Evolutionary conservation across 2,113 vertebrate species (phyloP).

Genomic region (Archocentrus centrarchus): DNA sequence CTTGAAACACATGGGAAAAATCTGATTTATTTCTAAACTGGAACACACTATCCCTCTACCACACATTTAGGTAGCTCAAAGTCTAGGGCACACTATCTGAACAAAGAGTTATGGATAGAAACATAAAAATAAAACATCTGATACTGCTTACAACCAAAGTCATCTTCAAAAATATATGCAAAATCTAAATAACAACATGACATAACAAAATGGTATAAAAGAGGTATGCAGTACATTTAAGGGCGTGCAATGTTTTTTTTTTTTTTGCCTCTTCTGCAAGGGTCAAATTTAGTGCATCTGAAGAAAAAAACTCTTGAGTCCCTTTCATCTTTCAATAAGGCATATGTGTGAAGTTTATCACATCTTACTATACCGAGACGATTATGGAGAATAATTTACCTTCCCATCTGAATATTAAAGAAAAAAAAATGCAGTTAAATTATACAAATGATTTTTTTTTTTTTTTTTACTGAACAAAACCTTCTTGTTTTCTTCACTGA

Average conservation of each 20-base stretch:
- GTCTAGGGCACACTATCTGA: slow-evolving; percentile 27
- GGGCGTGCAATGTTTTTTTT: slow-evolving; percentile 29
- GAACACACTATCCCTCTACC: slow-evolving; percentile 53
- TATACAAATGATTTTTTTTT: not conserved
- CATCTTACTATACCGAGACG: slow-evolving; percentile 57
- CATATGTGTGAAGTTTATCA: slow-evolving; percentile 71
- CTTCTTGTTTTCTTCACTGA: not conserved
- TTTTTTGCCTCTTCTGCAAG: slow-evolving; percentile 23
- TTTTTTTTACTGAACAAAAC: not conserved
- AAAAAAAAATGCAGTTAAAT: slow-evolving; percentile 23
- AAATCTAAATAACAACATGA: slow-evolving; percentile 58
- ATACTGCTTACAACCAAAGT: slow-evolving; percentile 46
- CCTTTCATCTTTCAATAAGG: slow-evolving; percentile 69
- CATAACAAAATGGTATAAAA: slow-evolving; percentile 57
- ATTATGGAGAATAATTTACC: slow-evolving; percentile 24
- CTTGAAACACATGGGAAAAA: slow-evolving; percentile 54
- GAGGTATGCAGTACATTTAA: slow-evolving; percentile 64
- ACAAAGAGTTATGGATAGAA: slow-evolving; percentile 55
- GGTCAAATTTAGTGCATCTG: slow-evolving; percentile 64
- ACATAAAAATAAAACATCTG: slow-evolving; percentile 68
- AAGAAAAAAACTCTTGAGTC: slow-evolving; percentile 46
- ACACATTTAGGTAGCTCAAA: slow-evolving; percentile 47
- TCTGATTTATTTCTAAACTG: slow-evolving; percentile 69
- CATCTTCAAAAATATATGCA: slow-evolving; percentile 64
- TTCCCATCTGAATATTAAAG: not conserved